Conservation (phyloP, 1,140 invertebrate species). For the Trichomalopsis sarcophagae region DNA sequence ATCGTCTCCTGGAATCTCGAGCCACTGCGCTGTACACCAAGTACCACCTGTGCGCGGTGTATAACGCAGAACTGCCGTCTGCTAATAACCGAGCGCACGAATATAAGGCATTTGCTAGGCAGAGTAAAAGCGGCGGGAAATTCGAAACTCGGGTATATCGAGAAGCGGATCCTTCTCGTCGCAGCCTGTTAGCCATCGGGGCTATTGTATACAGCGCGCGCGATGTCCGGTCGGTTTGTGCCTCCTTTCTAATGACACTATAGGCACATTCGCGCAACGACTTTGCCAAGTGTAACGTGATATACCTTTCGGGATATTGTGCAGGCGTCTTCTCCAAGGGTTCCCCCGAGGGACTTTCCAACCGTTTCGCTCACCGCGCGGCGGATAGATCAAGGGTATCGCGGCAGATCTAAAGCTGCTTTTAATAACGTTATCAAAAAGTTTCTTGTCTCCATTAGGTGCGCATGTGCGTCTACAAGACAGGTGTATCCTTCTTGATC, state of each 20-base stretch:
- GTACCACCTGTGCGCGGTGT: not conserved
- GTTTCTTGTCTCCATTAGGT: not conserved
- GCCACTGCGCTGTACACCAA: not conserved
- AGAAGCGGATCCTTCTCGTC: not conserved
- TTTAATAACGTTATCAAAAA: conserved; percentile 1
- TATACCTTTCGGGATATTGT: not conserved
- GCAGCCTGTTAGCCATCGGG: conserved; percentile 20
- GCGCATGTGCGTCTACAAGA: too few species aligned
- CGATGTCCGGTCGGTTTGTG: not conserved
- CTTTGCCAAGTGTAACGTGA: conserved; percentile 17
- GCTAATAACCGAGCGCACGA: not conserved
- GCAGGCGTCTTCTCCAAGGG: not conserved
- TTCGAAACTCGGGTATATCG: conserved; percentile 24
- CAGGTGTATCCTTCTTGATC: not conserved
- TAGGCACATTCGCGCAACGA: not conserved
- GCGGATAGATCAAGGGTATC: not conserved
- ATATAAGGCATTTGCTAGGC: not conserved
- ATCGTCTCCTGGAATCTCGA: not conserved
- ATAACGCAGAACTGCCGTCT: not conserved
- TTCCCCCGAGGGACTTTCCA: not conserved
- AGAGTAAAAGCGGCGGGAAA: conserved; percentile 9
- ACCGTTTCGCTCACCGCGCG: not conserved
- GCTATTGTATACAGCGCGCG: not conserved
- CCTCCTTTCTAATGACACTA: conserved; percentile 1
- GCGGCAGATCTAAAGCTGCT: not conserved